phyloP scores from a whole-genome alignment of 2,113 vertebrate species.

The Odocoileus hemionus region DNA sequence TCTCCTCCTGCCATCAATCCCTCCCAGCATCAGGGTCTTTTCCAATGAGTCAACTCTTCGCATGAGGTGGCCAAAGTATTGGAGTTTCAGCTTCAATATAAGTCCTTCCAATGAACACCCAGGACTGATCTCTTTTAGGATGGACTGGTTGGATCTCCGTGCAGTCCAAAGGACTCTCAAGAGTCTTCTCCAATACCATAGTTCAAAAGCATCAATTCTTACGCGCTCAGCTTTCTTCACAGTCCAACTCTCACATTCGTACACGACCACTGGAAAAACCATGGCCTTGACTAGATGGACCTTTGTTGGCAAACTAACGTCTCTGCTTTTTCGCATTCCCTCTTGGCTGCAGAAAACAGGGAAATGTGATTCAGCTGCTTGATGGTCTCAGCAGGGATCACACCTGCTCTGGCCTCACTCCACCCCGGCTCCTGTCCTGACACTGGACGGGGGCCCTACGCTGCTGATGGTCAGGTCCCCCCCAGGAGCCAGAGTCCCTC shows the following conservation, averaged over 20 bases:
- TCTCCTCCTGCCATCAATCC: neutral
- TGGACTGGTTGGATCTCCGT: neutral
- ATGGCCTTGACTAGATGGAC: accelerated
- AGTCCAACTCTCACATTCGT: neutral
- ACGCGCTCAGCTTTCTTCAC: neutral
- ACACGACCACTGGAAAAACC: neutral
- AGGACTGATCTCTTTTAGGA: neutral
- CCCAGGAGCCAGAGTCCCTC: neutral
- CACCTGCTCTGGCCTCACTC: neutral
- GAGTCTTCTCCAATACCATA: neutral
- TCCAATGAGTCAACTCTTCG: neutral
- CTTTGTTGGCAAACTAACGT: neutral
- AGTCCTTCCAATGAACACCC: neutral
- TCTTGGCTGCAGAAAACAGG: no score
- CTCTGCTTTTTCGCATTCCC: neutral
- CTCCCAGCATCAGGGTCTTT: neutral
- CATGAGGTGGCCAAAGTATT: neutral
- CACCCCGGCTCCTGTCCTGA: neutral
- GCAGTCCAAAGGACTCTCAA: neutral
- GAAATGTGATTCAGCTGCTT: accelerated
- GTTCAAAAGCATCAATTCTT: neutral
- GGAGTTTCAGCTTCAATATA: neutral
- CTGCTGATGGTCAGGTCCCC: neutral
- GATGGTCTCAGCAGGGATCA: accelerated
- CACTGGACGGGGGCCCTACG: neutral